Conservation (phyloP, 2,113 vertebrate genomes). For the Clarias batrachus region DNA sequence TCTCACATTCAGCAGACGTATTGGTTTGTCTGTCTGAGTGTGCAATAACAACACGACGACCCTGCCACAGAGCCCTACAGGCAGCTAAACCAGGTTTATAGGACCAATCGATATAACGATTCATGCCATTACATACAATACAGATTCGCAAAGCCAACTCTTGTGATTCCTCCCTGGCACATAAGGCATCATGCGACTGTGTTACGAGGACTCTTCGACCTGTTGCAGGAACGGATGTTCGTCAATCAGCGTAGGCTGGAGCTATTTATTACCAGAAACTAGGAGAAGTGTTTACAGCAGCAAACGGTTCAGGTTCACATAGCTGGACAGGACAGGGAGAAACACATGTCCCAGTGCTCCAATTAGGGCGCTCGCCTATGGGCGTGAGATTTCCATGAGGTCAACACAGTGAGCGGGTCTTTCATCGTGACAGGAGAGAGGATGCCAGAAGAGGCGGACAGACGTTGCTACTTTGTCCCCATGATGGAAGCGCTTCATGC, state of each 20-base stretch:
- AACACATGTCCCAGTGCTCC: conserved; percentile 30
- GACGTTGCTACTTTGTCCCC: conserved; percentile 54
- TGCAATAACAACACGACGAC: background rate
- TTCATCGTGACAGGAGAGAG: conserved; percentile 50
- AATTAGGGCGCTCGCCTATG: conserved; percentile 38
- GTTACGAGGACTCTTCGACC: conserved; percentile 57
- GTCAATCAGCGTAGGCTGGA: conserved; percentile 63
- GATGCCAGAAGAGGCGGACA: conserved; percentile 26
- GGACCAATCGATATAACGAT: background rate
- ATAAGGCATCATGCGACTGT: conserved; percentile 53
- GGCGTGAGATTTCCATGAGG: conserved; percentile 72
- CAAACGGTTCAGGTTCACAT: conserved; percentile 62
- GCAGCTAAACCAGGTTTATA: conserved; percentile 18
- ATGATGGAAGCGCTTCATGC: conserved; percentile 60
- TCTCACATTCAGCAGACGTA: background rate
- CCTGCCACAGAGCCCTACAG: conserved; percentile 1
- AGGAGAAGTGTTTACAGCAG: conserved; percentile 65
- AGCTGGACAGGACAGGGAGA: conserved; percentile 45
- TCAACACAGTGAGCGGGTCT: conserved; percentile 61
- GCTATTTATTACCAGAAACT: conserved; percentile 70
- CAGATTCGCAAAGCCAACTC: background rate
- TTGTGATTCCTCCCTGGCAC: conserved; percentile 45
- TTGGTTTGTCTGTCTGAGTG: background rate
- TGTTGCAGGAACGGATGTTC: conserved; percentile 56
- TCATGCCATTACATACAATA: conserved; percentile 25